A percentile compares a stretch with the other conserved stretches of the same genome.
phyloP scores from a whole-genome alignment of 2,888 invertebrate species.

The Brachyopa scutellaris region DNA sequence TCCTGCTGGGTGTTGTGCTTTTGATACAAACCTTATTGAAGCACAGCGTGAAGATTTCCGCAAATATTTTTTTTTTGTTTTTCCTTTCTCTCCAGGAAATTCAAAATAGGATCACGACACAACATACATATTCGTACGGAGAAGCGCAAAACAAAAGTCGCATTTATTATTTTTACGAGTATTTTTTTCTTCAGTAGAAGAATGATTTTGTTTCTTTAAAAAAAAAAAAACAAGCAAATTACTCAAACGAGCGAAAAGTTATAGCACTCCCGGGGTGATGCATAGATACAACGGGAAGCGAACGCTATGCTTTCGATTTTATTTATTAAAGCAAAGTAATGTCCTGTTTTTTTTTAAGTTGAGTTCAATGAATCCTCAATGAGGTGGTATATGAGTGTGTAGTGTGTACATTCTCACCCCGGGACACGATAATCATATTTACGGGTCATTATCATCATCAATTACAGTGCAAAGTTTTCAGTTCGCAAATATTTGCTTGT shows the following conservation, averaged over 20 bases:
- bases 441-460: constrained; percentile 61
- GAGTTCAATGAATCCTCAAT: constrained; percentile 37
- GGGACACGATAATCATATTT: constrained; percentile 63
- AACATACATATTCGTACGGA: neutral
- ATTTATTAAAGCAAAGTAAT: constrained; percentile 44
- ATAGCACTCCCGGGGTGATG: constrained; percentile 15
- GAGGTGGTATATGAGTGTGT: neutral
- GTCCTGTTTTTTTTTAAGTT: neutral
- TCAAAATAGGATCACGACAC: constrained; percentile 49
- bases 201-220: constrained; percentile 42
- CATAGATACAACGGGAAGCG: constrained; percentile 15
- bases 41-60: constrained; percentile 57
- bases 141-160: constrained; percentile 56
- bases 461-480: constrained; percentile 58
- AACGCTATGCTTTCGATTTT: constrained; percentile 41
- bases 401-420: constrained; percentile 1
- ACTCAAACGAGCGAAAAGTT: constrained; percentile 8
- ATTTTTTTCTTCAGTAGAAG: neutral
- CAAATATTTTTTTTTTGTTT: constrained; percentile 29
- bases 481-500: constrained; percentile 63
- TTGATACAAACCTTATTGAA: constrained; percentile 9
- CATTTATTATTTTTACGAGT: constrained; percentile 65
- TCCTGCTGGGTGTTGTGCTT: constrained; percentile 57
- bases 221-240: neutral
- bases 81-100: constrained; percentile 15